Conservation (phyloP, 2,888 invertebrate species). For the Cheilosia variabilis region DNA sequence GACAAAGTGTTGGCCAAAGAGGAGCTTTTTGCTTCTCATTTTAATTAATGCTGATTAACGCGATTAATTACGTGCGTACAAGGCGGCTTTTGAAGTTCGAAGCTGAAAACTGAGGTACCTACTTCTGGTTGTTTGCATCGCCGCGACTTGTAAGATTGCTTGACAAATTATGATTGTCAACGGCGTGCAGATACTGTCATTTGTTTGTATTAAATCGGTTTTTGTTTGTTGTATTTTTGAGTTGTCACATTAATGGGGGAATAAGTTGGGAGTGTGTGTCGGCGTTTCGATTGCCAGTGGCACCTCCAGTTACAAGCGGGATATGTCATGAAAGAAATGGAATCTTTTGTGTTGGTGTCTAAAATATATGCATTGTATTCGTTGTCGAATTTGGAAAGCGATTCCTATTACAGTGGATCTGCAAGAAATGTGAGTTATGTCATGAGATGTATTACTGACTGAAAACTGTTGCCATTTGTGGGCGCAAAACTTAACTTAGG, state of each 20-base stretch:
- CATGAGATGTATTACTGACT: no score
- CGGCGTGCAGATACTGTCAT: slow-evolving; percentile 37
- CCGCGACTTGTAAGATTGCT: slow-evolving; percentile 27
- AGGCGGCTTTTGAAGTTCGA: slow-evolving; percentile 44
- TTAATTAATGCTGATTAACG: slow-evolving; percentile 73
- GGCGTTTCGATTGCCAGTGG: not conserved
- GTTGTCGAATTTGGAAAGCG: no score
- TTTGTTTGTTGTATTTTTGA: slow-evolving; percentile 6
- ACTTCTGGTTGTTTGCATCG: not conserved
- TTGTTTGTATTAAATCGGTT: slow-evolving; percentile 50
- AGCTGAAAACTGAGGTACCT: slow-evolving; percentile 11
- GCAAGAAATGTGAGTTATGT: no score
- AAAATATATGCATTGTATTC: no score
- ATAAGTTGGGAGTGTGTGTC: not conserved
- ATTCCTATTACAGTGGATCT: no score
- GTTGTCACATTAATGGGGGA: slow-evolving; percentile 26
- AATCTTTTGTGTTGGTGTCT: not conserved
- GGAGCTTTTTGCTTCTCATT: slow-evolving; percentile 52
- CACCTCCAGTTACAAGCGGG: not conserved
- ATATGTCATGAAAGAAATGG: not conserved
- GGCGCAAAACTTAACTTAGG: no score
- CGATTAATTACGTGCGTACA: slow-evolving; percentile 62
- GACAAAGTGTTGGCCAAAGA: slow-evolving; percentile 31
- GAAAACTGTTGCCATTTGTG: no score
- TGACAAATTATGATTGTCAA: slow-evolving; percentile 67